Evolutionary conservation across 35 echinoderm and acorn worm genomes (phyloP).

Genomic region (Amphiura filiformis): DNA sequence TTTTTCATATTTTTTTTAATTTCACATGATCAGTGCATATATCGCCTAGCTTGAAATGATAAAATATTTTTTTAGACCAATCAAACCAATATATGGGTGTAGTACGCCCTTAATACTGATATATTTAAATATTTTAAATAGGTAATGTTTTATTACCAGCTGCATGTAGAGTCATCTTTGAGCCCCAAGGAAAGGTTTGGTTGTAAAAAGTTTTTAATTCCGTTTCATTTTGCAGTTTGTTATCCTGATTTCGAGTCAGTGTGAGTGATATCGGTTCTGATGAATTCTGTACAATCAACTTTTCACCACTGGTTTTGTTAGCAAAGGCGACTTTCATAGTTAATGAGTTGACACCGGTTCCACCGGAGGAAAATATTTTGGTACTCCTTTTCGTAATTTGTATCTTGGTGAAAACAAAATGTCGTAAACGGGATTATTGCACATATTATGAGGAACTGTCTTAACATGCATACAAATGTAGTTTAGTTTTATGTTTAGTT

Average conservation of each 20-base stretch:
- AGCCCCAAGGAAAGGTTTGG: neutral
- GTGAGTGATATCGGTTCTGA: neutral
- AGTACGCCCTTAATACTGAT: too few relatives aligned
- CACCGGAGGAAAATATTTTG: conserved; percentile 18
- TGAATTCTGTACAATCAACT: neutral
- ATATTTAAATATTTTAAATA: too few relatives aligned
- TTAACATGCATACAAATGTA: too few relatives aligned
- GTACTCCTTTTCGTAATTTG: conserved; percentile 17
- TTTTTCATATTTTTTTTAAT: too few relatives aligned
- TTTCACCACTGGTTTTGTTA: conserved; percentile 4
- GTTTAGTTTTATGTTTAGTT: too few relatives aligned
- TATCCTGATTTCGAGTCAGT: neutral
- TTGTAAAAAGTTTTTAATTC: neutral
- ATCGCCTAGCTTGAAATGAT: too few relatives aligned
- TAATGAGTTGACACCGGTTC: neutral
- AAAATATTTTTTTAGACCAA: too few relatives aligned
- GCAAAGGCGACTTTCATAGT: neutral
- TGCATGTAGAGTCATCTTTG: neutral
- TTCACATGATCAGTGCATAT: too few relatives aligned
- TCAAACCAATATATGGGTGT: too few relatives aligned
- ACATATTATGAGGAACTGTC: too few relatives aligned
- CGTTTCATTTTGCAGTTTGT: neutral
- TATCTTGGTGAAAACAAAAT: neutral
- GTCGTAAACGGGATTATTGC: too few relatives aligned
- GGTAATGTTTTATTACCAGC: neutral